Conservation (phyloP, 2,888 invertebrate species). For the Smittia aterrima region DNA sequence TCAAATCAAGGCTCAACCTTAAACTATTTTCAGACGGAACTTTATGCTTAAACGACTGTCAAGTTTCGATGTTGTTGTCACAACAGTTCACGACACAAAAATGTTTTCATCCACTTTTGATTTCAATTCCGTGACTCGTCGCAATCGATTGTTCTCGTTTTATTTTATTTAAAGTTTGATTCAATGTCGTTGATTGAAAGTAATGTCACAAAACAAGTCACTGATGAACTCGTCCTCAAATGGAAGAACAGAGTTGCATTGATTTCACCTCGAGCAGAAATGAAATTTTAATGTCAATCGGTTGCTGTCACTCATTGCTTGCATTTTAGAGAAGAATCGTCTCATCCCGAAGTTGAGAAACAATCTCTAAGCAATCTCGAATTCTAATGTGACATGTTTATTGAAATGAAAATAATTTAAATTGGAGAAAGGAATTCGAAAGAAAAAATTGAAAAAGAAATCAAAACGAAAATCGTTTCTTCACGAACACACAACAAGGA, state of each 20-base stretch:
- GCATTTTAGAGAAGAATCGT: neutral
- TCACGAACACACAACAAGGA: neutral
- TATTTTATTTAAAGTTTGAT: neutral
- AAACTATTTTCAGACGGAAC: too few species aligned
- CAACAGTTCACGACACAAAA: too few species aligned
- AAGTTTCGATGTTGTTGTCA: neutral
- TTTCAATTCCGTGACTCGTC: neutral
- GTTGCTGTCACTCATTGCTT: neutral
- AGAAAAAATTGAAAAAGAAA: slow-evolving; percentile 15
- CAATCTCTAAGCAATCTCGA: neutral
- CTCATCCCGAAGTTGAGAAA: neutral
- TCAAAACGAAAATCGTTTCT: neutral
- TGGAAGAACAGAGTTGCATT: neutral
- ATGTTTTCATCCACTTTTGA: neutral
- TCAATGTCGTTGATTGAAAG: too few species aligned
- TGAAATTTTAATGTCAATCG: slow-evolving; percentile 4
- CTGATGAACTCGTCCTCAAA: too few species aligned
- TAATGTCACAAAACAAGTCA: too few species aligned
- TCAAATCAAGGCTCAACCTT: neutral
- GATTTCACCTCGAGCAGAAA: neutral
- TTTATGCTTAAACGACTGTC: too few species aligned
- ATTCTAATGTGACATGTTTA: slow-evolving; percentile 42
- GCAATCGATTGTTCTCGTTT: neutral
- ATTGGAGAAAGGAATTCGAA: slow-evolving; percentile 35
- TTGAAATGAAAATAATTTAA: slow-evolving; percentile 41